Evolutionary conservation across 1,140 invertebrate species (phyloP), one percentile per base, ranked within the genome.

Genomic region (Drosophila setifemur): DNA sequence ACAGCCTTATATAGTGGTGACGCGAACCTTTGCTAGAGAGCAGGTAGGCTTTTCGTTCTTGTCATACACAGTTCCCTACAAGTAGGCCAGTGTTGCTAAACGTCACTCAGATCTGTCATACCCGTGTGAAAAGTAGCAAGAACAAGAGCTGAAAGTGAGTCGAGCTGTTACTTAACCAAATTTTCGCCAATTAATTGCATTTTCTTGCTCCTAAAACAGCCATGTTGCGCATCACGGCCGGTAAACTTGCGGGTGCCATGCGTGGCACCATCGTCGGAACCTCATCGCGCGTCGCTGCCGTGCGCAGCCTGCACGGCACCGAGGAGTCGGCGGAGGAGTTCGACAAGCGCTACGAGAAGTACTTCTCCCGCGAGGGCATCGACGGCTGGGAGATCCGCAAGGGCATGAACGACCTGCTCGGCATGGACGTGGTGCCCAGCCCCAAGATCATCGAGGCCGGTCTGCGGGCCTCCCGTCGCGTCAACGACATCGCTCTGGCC

Each of bases 341-440:
- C 86, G 95, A 96, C 89, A 90, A 91, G 14, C 92, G 96, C 88
- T 98, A 96, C 91, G 95, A 95, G 90, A 93, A 94, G 16, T 99
- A 94, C 91, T 98, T 99, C 92, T 96, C 94, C 89, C 93, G 96
- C 43, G 92, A 93, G 33, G 96, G 99, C 75, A 97, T 99, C 89
- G 98, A 99, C 92, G 95, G 95, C 31, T 99, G 98, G 98, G 97
- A 99, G 92, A 93, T 98, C 63, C 94, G 98, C 16, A 96, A 97
- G 90, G 95, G 93, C 23, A 95, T 96, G 93, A 96, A 95, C 76
- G 95, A 96, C 89, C 87, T 96, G 26, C 92, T 94, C 91, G 96
- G 95, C 77, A 95, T 96, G 93, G 98, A 99, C 93, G 92, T 97
- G 70, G 94, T 99, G 31, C 98, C 98, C 3, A 98, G 99, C 89